Evolutionary conservation across 2,113 vertebrate species (phyloP), one percentile per base, ranked within the genome.

Genomic region (Erpornis zantholeuca): DNA sequence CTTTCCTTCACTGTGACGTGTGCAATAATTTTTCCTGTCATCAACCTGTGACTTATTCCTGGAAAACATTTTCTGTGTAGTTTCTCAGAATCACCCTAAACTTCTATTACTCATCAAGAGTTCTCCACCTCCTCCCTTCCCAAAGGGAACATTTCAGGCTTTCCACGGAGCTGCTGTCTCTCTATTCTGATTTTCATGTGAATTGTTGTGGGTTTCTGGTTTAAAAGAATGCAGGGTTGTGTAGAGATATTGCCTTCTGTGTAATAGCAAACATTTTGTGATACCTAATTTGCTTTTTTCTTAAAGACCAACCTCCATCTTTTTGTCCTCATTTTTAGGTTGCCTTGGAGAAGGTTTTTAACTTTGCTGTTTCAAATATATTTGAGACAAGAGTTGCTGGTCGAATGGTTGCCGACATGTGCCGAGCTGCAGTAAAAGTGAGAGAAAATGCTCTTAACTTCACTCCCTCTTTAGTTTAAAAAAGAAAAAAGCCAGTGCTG

Each of bases 331-430:
- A 28, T 93, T 87, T 88, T 88, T 94, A 99, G 99, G 99, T 99
- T 90, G 99, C 99, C 90, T 97, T 99, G 93, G 98, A 99, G 94
- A 99, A 99, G 91, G 99, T 99, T 82, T 99, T 99, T 90, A 99
- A 99, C 97, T 99, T 99, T 97, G 99, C 99, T 64, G 96, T 99
- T 86, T 99, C 99, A 56, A 99, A 99, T 97, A 99, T 99, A 97
- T 99, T 99, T 98, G 99, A 99, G 98, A 99, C 99, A 0, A 99
- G 99, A 96, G 99, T 99, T 49, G 98, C 99, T 66, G 99, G 99
- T 54, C 99, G 99, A 77, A 99, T 99, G 99, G 99, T 99, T 81
- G 99, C 99, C 1, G 99, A 99, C 92, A 99, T 99, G 99, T 99
- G 99, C 98, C 98, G 99, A 96, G 99, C 99, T 92, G 98, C 99